These are phyloP conservation scores for Nannobrachium achirus DNA, from an alignment of 2,113 vertebrate genomes.

Conservation along the genomic window DNA sequence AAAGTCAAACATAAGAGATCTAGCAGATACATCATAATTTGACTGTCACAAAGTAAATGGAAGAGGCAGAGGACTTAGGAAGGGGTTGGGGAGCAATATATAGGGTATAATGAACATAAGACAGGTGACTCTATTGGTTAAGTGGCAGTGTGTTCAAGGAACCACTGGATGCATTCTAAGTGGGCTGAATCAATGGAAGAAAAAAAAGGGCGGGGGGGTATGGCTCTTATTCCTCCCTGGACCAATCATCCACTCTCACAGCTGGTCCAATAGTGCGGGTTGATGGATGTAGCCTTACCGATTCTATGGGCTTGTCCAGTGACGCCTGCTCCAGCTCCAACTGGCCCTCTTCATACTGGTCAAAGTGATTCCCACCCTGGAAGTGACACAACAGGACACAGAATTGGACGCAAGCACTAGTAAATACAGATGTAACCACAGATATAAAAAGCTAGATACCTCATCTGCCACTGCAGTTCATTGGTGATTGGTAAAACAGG, in stretches of 20 bases:
- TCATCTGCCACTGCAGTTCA: too few relatives aligned
- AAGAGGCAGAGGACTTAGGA: constrained; percentile 60
- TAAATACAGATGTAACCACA: neutral
- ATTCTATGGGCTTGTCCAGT: constrained; percentile 99
- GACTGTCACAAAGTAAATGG: constrained; percentile 67
- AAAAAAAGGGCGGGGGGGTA: constrained; percentile 25
- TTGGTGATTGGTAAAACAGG: too few relatives aligned
- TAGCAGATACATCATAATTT: constrained; percentile 51
- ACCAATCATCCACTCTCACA: constrained; percentile 85
- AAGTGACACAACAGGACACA: constrained; percentile 43
- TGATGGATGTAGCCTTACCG: constrained; percentile 88
- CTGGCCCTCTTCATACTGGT: constrained; percentile 99
- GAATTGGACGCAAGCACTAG: neutral
- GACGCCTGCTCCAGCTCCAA: constrained; percentile 98
- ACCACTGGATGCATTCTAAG: constrained; percentile 65
- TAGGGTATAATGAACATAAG: constrained; percentile 60
- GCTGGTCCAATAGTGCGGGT: constrained; percentile 66
- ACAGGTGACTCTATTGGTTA: constrained; percentile 67
- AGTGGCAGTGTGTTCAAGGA: constrained; percentile 51
- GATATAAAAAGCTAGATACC: neutral
- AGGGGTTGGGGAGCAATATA: constrained; percentile 44
- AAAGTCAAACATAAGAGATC: constrained; percentile 50
- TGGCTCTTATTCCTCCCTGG: constrained; percentile 74
- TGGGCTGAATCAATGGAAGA: constrained; percentile 56
- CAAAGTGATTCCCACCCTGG: constrained; percentile 99